Percentiles rank a stretch among this genome's conserved stretches.
Evolutionary conservation across 1,140 invertebrate species (phyloP).

Genomic region (Lerema accius): DNA sequence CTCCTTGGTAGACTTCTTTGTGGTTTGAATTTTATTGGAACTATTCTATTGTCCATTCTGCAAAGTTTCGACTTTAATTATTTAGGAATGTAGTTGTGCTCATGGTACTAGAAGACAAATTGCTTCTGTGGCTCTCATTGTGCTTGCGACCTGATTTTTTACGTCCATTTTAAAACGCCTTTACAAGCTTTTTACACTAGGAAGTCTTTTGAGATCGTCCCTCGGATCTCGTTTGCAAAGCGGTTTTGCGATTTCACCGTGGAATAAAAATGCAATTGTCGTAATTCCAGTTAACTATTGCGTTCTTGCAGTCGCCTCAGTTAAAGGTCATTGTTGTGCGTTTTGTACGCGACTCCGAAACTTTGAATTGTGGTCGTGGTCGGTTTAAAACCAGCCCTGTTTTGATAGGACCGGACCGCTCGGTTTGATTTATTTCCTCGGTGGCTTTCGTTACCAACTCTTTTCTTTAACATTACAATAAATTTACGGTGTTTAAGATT

Average conservation of each 20-base stretch:
- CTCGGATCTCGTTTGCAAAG: slow-evolving; percentile 31
- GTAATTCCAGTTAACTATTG: slow-evolving; percentile 25
- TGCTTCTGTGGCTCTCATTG: slow-evolving; percentile 31
- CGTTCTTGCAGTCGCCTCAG: slow-evolving; percentile 22
- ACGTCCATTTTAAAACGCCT: slow-evolving; percentile 33
- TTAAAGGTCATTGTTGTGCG: slow-evolving; percentile 15
- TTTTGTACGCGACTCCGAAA: not conserved
- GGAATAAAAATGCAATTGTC: slow-evolving; percentile 28
- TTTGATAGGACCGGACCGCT: not conserved
- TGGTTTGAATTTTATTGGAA: not conserved
- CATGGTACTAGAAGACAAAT: slow-evolving; percentile 27
- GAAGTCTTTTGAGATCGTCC: slow-evolving; percentile 33
- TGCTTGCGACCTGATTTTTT: slow-evolving; percentile 33
- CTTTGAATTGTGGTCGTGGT: slow-evolving; percentile 7
- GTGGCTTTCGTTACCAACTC: not conserved
- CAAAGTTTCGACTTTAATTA: slow-evolving; percentile 22
- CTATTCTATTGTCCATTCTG: not conserved
- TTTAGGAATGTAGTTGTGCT: slow-evolving; percentile 20
- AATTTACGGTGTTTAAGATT: not conserved
- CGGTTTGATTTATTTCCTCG: not conserved
- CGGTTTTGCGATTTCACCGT: slow-evolving; percentile 27
- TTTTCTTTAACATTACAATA: not conserved
- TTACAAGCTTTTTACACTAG: slow-evolving; percentile 31
- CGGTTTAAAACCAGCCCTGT: not conserved
- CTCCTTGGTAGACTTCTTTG: too few species aligned